These are phyloP conservation scores for Dendropsophus ebraccatus DNA, from an alignment of 2,113 vertebrate genomes.

Conservation along the genomic window DNA sequence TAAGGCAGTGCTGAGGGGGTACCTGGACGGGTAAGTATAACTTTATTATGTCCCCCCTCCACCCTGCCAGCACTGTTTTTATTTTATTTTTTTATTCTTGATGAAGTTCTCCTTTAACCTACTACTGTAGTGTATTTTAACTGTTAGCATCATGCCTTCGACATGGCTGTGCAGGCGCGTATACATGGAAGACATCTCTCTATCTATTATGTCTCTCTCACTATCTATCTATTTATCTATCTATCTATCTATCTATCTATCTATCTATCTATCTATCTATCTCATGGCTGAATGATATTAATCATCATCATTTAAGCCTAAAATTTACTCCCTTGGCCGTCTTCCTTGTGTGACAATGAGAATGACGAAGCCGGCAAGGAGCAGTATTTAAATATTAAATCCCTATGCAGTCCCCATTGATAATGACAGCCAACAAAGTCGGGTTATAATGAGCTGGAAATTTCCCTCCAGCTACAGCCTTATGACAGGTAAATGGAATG, in stretches of 20 bases:
- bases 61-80: no score
- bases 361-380: not conserved
- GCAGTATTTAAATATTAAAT: constrained; percentile 31
- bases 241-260: constrained; percentile 3
- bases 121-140: no score
- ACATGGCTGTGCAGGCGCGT: no score
- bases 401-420: constrained; percentile 20
- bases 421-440: constrained; percentile 43
- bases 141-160: no score
- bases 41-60: no score
- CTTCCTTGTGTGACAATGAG: constrained; percentile 11
- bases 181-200: no score
- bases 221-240: constrained; percentile 2
- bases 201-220: no score
- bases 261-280: constrained; percentile 2
- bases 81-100: no score
- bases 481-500: constrained; percentile 45
- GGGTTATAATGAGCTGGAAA: constrained; percentile 45
- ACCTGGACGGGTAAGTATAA: no score
- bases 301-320: not conserved
- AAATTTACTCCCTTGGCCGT: not conserved
- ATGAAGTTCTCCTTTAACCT: no score
- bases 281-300: not conserved
- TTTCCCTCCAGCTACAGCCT: constrained; percentile 30
- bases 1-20: no score